These are phyloP conservation scores for Abscondita cerata DNA, from an alignment of 2,888 invertebrate genomes.

Conservation along the genomic window DNA sequence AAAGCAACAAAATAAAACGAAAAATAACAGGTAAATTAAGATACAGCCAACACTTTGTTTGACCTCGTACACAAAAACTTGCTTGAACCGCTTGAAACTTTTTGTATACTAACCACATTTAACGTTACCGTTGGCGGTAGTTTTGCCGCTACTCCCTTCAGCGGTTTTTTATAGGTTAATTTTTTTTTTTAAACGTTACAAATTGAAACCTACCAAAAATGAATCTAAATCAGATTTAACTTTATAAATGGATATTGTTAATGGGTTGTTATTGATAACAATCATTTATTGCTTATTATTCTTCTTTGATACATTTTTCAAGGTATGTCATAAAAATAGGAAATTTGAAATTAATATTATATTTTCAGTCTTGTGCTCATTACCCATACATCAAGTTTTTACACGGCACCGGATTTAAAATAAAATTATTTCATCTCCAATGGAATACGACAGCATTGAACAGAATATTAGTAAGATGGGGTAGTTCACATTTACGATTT, in stretches of 20 bases:
- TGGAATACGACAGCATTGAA: slow-evolving; percentile 85
- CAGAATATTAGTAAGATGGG: slow-evolving; percentile 76
- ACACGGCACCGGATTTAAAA: slow-evolving; percentile 76
- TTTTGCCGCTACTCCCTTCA: no score
- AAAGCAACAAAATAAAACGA: no score
- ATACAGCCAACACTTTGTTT: no score
- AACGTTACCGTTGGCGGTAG: no score
- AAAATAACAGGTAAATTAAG: no score
- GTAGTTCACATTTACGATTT: slow-evolving; percentile 67
- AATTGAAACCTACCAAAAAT: no score
- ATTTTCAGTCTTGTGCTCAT: slow-evolving; percentile 80
- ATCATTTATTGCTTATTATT: slow-evolving; percentile 72
- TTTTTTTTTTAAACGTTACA: no score
- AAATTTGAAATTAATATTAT: background rate
- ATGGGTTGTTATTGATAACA: slow-evolving; percentile 67
- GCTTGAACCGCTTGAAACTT: no score
- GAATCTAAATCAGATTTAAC: background rate
- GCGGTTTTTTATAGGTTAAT: no score
- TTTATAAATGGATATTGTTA: slow-evolving; percentile 63
- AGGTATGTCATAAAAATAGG: slow-evolving; percentile 63
- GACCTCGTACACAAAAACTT: no score
- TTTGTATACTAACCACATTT: no score
- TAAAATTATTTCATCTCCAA: slow-evolving; percentile 74
- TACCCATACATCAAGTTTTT: slow-evolving; percentile 81
- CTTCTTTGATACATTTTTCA: slow-evolving; percentile 85